Evolutionary conservation across 1,140 invertebrate species (phyloP), one percentile per base, ranked within the genome.

Genomic region (Bombus fervidus): DNA sequence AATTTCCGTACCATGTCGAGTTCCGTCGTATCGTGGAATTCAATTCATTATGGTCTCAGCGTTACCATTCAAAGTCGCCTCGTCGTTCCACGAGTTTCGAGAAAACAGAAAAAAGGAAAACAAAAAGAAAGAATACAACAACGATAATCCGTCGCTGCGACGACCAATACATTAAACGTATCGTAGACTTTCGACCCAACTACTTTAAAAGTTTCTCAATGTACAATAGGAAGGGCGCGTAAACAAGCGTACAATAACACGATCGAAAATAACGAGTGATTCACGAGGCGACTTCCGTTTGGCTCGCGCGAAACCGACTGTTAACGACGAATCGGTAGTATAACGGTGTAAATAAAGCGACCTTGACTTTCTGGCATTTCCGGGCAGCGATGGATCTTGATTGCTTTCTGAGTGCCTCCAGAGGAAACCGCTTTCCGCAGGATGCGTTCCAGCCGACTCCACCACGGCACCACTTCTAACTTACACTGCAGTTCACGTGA

Each of bases 381-480:
- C 96, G 96, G 92, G 96, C 96, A 94, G 96, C 96, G 94, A 97
- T 96, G 94, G 96, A 96, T 95, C 96, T 96, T 95, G 96, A 97
- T 93, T 97, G 96, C 91, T 95, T 96, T 93, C 96, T 96, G 94
- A 97, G 95, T 93, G 96, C 96, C 96, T 97, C 96, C 96, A 97
- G 96, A 95, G 94, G 94, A 92, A 85, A 74, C 83, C 53, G 89
- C 74, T 87, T 71, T 22, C 80, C 66, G 62, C 85, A 73, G 72
- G 68, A 75, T 83, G 47, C 78, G 82, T 83, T 72, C 64, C 74
- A 69, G 47, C 82, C 57, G 74, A 64, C 71, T 91, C 86, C 87
- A 81, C 87, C 86, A 76, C 86, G 75, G 41, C 83, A 89, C 75
- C 80, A 85, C 75, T 85, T 74, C 68, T 22, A 37, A 34, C 66